Base-by-base conservation (phyloP, 2,888 invertebrate species). In the Nephrocerus scutellatus region DNA sequence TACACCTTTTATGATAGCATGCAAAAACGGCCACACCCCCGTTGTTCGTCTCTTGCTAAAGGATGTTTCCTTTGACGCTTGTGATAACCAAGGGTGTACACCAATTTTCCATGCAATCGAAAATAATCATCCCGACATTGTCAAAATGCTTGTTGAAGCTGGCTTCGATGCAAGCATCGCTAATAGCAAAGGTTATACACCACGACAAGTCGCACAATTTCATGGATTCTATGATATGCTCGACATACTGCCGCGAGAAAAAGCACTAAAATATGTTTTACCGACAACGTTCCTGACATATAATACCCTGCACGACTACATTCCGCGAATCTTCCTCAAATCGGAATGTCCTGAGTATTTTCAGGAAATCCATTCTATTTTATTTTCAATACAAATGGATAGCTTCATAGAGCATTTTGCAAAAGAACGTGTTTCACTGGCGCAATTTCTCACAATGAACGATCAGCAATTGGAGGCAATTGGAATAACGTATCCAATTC, bases 71-170 rank as follows among this genome's bases (percentile, higher is more conserved):
- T 55, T 63, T 20, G 63, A 66, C 46, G 61, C 63, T 1, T 48
- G 52, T 3, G 64, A 68, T 40, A 64, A 66, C 45, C 54, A 59
- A 5, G 68, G 66, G 3, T 59, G 57, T 30, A 64, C 68, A 2
- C 55, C 64, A 3, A 53, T 68, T 6, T 66, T 67, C 28, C 54
- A 63, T 53, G 68, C 68, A n/a, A 58, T 68, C 10, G 66, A 68
- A 44, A 52, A 58, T 13, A 66, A 67, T 50, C 60, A 53, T 3
- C 31, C 47, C 0, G 61, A 66, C 9, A 52, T 67, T 30, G 65
- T 66, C 2, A 55, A 57, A 32, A 15, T 62, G 3, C 51, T 68
- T 12, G 39, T 65, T 3, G 58, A 63, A 6, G 52, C 53, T 2
- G 66, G 66, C 6, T 57, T 56, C 1, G 52, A 64, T 52, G 45